Evolutionary conservation across 2,113 vertebrate species (phyloP), one percentile per base, ranked within the genome.

Genomic region (Semnornis frantzii): DNA sequence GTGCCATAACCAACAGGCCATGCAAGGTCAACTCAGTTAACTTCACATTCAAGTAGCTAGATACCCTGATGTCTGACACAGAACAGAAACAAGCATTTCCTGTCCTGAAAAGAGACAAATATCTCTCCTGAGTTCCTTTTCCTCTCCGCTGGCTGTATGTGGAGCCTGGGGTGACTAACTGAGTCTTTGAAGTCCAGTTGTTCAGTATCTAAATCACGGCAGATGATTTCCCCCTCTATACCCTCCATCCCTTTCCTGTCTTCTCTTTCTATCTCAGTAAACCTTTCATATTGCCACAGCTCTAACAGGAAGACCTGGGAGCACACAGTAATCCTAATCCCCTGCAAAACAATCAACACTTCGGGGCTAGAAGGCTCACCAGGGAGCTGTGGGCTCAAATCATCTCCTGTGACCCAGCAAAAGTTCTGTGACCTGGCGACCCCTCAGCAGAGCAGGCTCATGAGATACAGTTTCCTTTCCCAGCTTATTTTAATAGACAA

Each of bases 41-140:
- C 90, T 88, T 74, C 54, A 68, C 5, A 2, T 46, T 19, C 81
- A 62, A 58, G 48, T 15, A 58, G 62, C 15, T 46, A 83, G 62
- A 68, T 86, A 90, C 31, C 42, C 19, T 24, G 42, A n/a, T 58
- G 72, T 88, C 69, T 85, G 48, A 24, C 5, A 6, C 0, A 75
- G 52, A 76, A 75, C 90, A 71, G 62, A 64, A 88, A 90, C 90
- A 83, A 90, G 73, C 94, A 78, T 90, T 92, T 95, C 93, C 73
- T 93, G 93, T 95, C 92, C 94, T 92, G 85, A 76, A 83, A 69
- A 78, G 69, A 95, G 85, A 83, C 72, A 2, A 85, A 2, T 23
- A 31, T 24, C 85, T 89, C 57, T 28, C 20, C 4, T 6, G 52
- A 93, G 76, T 57, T 90, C 62, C 37, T 86, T 83, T 64, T 64